Conservation (phyloP, 2,888 invertebrate genomes). For the Sclerodermus sp. region DNA sequence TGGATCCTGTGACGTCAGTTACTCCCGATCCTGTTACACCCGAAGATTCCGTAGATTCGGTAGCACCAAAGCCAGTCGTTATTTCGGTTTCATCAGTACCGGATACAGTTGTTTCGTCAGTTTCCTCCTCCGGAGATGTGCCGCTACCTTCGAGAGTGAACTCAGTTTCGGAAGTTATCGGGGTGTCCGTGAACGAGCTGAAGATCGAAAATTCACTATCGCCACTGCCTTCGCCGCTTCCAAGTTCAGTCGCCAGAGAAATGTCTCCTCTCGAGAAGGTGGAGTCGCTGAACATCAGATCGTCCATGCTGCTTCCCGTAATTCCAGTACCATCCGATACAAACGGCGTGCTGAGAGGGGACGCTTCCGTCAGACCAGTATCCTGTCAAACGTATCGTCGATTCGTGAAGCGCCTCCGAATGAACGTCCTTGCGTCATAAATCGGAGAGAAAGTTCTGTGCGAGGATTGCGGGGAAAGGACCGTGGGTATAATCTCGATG, state of each 20-base stretch:
- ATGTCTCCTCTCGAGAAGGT: constrained; percentile 40
- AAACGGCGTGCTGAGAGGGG: constrained; percentile 33
- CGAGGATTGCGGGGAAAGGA: too few species aligned
- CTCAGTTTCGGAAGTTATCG: neutral
- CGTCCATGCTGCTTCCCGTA: constrained; percentile 28
- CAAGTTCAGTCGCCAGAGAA: constrained; percentile 31
- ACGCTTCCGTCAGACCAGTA: constrained; percentile 31
- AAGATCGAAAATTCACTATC: constrained; percentile 28
- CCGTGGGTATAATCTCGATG: too few species aligned
- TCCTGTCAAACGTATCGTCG: neutral
- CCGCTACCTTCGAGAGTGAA: constrained; percentile 45
- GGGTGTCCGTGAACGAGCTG: constrained; percentile 15
- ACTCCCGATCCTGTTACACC: constrained; percentile 3
- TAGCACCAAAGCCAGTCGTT: constrained; percentile 18
- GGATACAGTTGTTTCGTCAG: constrained; percentile 7
- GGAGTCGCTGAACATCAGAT: constrained; percentile 47
- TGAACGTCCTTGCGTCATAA: too few species aligned
- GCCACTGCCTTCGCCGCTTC: constrained; percentile 33
- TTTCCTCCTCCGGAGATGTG: constrained; percentile 23
- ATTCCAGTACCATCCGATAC: constrained; percentile 21
- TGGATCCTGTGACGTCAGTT: constrained; percentile 9
- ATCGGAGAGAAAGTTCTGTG: too few species aligned
- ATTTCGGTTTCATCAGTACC: constrained; percentile 7
- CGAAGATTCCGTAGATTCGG: constrained; percentile 16
- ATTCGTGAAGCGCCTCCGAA: too few species aligned